Evolutionary conservation across 2,888 invertebrate species (phyloP).

Genomic region (Brachyptera risi): DNA sequence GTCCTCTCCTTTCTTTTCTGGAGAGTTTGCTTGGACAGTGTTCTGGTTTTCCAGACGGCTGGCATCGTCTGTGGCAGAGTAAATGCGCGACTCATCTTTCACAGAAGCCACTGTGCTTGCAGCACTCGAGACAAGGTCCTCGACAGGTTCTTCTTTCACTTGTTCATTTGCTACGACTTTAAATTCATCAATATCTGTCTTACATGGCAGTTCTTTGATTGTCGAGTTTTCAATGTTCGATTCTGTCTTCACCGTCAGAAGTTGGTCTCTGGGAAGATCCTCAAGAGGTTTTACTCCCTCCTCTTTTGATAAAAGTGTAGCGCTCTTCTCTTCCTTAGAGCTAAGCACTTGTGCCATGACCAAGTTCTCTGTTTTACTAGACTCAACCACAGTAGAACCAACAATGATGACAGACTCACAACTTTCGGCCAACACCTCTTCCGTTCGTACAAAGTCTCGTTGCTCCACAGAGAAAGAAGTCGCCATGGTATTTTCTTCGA

Average conservation of each 20-base stretch:
- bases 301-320: no score
- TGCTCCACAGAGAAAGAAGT: conserved; percentile 12
- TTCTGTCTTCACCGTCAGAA: not conserved
- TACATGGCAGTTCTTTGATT: not conserved
- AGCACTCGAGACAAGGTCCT: no score
- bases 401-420: not conserved
- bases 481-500: conserved; percentile 11
- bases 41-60: no score
- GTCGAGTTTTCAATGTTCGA: not conserved
- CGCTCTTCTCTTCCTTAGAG: not conserved
- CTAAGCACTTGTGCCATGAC: not conserved
- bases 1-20: not conserved
- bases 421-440: conserved; percentile 9
- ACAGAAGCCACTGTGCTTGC: not conserved
- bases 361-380: not conserved
- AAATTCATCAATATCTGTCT: no score
- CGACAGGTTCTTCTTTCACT: no score
- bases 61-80: no score
- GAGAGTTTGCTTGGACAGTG: no score
- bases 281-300: not conserved
- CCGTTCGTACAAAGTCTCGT: conserved; percentile 8
- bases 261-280: not conserved
- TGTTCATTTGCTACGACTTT: not conserved
- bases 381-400: not conserved
- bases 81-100: not conserved